Conservation (phyloP, 2,888 invertebrate genomes). For the Iphiclides podalirius region DNA sequence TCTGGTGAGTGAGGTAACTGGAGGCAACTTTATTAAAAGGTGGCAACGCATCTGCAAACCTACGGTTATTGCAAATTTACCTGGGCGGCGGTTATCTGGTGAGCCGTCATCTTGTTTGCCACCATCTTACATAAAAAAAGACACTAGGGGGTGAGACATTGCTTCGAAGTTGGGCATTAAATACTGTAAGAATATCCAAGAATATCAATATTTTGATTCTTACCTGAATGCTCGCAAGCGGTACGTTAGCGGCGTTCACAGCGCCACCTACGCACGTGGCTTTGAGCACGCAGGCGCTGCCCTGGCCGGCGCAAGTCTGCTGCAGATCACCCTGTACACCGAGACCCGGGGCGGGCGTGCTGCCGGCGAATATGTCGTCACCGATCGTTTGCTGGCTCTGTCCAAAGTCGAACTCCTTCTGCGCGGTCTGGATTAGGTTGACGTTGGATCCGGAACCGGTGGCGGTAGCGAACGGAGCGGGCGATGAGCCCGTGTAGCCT, state of each 20-base stretch:
- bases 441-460: conserved; percentile 51
- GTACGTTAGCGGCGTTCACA: conserved; percentile 66
- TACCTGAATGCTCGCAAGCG: conserved; percentile 77
- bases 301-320: conserved; percentile 79
- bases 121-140: too few species aligned
- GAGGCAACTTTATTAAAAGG: too few species aligned
- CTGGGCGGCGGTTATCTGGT: too few species aligned
- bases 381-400: conserved; percentile 58
- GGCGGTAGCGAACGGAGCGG: conserved; percentile 55
- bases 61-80: too few species aligned
- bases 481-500: conserved; percentile 63
- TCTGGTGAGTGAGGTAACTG: too few species aligned
- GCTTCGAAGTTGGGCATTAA: too few species aligned
- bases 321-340: conserved; percentile 50
- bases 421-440: conserved; percentile 57
- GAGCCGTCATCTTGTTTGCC: too few species aligned
- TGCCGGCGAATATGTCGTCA: conserved; percentile 55
- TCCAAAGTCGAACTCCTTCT: conserved; percentile 57
- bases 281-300: conserved; percentile 81
- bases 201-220: too few species aligned
- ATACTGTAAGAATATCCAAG: too few species aligned
- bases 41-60: too few species aligned
- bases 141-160: too few species aligned
- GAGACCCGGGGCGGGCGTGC: conserved; percentile 44
- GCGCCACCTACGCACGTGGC: conserved; percentile 82